Conservation (phyloP, 1,140 invertebrate genomes). For the Aleiodes sp. region DNA sequence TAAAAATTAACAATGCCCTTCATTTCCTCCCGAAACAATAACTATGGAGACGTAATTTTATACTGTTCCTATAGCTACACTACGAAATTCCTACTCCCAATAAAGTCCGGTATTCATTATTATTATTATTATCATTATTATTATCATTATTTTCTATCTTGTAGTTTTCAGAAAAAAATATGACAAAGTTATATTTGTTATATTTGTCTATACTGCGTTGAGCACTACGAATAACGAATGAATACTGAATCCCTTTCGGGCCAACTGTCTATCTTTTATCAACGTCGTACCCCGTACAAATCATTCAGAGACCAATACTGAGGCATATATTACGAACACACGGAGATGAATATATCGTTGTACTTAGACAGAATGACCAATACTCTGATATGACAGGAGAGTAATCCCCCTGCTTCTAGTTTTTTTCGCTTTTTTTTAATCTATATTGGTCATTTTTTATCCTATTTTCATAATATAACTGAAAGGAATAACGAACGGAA, state of each 20-base stretch:
- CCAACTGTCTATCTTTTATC: constrained; percentile 65
- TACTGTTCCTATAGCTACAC: too few relatives aligned
- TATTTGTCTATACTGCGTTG: not conserved
- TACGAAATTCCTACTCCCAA: too few relatives aligned
- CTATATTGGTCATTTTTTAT: not conserved
- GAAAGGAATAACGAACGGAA: too few relatives aligned
- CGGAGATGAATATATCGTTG: not conserved
- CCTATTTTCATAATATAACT: too few relatives aligned
- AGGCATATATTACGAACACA: constrained; percentile 5
- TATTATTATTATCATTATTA: too few relatives aligned
- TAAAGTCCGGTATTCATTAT: too few relatives aligned
- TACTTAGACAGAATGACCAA: not conserved
- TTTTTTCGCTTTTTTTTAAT: not conserved
- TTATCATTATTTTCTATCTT: too few relatives aligned
- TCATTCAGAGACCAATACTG: constrained; percentile 11
- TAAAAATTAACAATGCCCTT: too few relatives aligned
- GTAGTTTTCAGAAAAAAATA: too few relatives aligned
- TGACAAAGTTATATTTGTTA: too few relatives aligned
- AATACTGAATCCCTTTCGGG: constrained; percentile 55
- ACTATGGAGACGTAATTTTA: too few relatives aligned
- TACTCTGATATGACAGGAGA: not conserved
- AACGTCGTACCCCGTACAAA: constrained; percentile 39
- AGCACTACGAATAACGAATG: constrained; percentile 41
- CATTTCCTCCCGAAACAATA: too few relatives aligned
- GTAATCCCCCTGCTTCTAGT: not conserved